Evolutionary conservation across 2,797 vertebrate genomes (phyloP).

Genomic region (Peromyscus aztecus): DNA sequence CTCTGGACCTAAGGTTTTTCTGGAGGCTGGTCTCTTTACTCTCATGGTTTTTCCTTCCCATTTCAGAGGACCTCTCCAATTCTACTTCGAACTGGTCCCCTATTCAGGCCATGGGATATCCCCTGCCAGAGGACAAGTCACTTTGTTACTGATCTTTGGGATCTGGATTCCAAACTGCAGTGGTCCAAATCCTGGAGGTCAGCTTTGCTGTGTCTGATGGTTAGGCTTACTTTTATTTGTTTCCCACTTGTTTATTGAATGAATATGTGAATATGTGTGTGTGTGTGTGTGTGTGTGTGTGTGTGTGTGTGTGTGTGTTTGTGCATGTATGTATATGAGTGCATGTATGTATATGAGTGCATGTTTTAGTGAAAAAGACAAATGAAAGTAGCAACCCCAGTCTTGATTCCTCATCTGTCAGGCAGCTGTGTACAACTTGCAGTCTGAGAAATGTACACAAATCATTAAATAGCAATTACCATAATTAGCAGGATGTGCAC

Average conservation of each 20-base stretch:
- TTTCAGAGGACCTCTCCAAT: background rate
- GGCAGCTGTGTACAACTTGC: background rate
- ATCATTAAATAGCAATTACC: constrained; percentile 68
- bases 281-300: no score
- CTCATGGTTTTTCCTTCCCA: background rate
- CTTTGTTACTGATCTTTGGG: background rate
- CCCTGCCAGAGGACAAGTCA: background rate
- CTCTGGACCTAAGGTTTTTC: background rate
- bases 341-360: no score
- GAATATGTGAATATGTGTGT: background rate
- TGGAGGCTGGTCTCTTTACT: background rate
- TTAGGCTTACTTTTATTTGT: constrained; percentile 6
- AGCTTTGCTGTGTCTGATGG: background rate
- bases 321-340: no score
- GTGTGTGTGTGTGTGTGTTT: no score
- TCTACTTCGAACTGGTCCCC: background rate
- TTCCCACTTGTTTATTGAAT: background rate
- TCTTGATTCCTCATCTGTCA: background rate
- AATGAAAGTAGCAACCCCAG: background rate
- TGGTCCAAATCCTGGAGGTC: background rate
- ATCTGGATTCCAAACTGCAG: background rate
- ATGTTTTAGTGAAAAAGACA: background rate
- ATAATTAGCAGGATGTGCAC: constrained; percentile 28
- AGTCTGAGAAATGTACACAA: constrained; percentile 70
- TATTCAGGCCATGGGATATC: background rate